These are phyloP conservation scores for Venturia canescens DNA, from an alignment of 1,140 invertebrate genomes.

Conservation along the genomic window DNA sequence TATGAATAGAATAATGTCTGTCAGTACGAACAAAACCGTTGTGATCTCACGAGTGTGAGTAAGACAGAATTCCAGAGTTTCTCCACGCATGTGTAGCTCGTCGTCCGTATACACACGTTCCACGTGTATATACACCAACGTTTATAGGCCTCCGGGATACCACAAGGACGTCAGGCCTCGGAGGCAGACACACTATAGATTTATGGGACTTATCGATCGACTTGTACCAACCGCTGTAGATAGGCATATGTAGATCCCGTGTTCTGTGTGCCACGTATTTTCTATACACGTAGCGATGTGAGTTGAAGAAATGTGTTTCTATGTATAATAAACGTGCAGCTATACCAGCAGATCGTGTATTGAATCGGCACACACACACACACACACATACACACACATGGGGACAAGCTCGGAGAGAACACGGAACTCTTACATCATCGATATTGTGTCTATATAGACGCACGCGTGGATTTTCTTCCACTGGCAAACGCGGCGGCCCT, in stretches of 20 bases:
- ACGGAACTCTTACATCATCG: conserved; percentile 45
- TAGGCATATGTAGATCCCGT: conserved; percentile 39
- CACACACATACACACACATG: no score
- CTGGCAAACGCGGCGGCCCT: neutral
- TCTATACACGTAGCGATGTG: no score
- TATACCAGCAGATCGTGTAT: neutral
- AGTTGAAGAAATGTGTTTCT: no score
- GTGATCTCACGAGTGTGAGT: neutral
- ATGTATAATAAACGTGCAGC: neutral
- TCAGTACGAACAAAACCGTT: conserved; percentile 23
- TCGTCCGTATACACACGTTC: neutral
- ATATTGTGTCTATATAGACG: conserved; percentile 14
- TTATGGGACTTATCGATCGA: conserved; percentile 48
- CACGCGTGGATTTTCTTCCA: conserved; percentile 6
- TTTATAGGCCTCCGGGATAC: conserved; percentile 22
- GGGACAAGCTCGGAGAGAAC: conserved; percentile 3
- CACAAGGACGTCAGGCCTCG: conserved; percentile 45
- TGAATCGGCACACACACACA: neutral
- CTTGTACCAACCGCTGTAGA: conserved; percentile 43
- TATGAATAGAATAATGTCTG: conserved; percentile 25
- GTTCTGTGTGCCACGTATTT: neutral
- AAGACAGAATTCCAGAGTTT: neutral
- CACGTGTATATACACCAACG: neutral
- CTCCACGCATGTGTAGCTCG: neutral
- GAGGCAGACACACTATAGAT: conserved; percentile 42